These are phyloP conservation scores for Muschampia plurimacula DNA, from an alignment of 2,888 invertebrate genomes.

Conservation along the genomic window DNA sequence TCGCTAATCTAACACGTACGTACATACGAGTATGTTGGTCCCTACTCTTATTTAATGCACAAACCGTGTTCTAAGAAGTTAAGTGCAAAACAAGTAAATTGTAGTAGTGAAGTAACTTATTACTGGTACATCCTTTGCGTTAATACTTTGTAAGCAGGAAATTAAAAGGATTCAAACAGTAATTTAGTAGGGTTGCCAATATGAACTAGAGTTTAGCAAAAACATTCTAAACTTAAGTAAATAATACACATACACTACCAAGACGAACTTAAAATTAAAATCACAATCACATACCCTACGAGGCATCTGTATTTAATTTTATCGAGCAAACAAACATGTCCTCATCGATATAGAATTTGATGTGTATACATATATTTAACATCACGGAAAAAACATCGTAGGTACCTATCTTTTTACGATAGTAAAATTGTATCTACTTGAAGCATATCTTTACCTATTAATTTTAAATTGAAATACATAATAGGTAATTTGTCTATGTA, in stretches of 20 bases:
- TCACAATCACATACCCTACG: background rate
- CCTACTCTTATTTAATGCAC: conserved; percentile 7
- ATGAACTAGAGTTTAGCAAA: background rate
- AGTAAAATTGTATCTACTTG: no score
- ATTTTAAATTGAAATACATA: no score
- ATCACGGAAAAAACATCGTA: no score
- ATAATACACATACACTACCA: no score
- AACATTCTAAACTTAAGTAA: no score
- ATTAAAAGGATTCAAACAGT: background rate
- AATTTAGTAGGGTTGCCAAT: background rate
- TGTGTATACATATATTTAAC: no score
- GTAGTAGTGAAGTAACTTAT: background rate
- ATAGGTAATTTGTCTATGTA: no score
- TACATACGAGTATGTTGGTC: background rate
- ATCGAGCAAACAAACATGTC: background rate
- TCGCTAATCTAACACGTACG: background rate
- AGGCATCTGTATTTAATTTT: background rate
- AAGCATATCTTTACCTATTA: no score
- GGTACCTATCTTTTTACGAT: no score
- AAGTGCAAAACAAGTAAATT: background rate
- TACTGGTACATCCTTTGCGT: background rate
- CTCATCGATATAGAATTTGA: background rate
- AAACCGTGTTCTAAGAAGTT: background rate
- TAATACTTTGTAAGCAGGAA: background rate
- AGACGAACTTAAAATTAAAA: no score